Conservation (phyloP, 1,140 invertebrate species). For the Oedothorax gibbosus region DNA sequence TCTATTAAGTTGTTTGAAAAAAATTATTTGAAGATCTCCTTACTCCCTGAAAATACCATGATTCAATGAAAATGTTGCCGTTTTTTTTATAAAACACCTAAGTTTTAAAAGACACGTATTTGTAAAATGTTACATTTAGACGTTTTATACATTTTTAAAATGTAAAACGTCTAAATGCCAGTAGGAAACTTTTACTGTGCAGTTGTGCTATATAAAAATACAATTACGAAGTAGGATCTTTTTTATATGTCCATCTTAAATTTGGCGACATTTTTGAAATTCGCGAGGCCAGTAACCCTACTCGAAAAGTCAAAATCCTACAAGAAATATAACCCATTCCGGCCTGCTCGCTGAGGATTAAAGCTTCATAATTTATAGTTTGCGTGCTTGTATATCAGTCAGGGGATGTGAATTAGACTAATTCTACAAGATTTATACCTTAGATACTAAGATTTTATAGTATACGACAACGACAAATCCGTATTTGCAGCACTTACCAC, state of each 20-base stretch:
- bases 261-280: slow-evolving; percentile 43
- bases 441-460: slow-evolving; percentile 58
- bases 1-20: too few species aligned
- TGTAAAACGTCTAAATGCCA: too few species aligned
- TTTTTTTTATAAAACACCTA: too few species aligned
- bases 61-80: too few species aligned
- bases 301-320: slow-evolving; percentile 58
- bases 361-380: slow-evolving; percentile 59
- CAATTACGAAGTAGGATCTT: too few species aligned
- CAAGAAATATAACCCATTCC: slow-evolving; percentile 61
- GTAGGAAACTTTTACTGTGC: too few species aligned
- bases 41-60: too few species aligned
- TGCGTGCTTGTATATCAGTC: slow-evolving; percentile 60
- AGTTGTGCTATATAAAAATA: too few species aligned
- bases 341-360: slow-evolving; percentile 58
- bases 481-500: slow-evolving; percentile 34
- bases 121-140: too few species aligned
- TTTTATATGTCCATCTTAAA: slow-evolving; percentile 2
- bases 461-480: slow-evolving; percentile 56
- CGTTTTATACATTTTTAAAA: too few species aligned
- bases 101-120: too few species aligned
- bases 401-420: slow-evolving; percentile 60
- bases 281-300: slow-evolving; percentile 54
- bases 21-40: too few species aligned
- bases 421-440: slow-evolving; percentile 60